These are phyloP conservation scores for Nasonia vitripennis DNA, from an alignment of 1,140 invertebrate genomes.

Conservation along the genomic window DNA sequence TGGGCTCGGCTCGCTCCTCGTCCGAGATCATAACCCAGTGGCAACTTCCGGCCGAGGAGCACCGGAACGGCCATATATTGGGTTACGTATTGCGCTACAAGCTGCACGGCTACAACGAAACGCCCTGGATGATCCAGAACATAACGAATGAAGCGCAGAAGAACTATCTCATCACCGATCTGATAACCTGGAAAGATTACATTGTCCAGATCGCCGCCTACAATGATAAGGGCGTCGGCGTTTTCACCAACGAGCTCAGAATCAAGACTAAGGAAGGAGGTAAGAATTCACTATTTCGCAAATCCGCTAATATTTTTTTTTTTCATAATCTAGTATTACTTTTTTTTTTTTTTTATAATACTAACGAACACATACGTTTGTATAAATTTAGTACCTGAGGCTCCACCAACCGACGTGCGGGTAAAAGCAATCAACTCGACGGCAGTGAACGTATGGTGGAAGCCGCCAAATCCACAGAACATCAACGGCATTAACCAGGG, in stretches of 20 bases:
- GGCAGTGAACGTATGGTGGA: slow-evolving; percentile 88
- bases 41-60: slow-evolving; percentile 94
- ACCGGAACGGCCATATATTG: slow-evolving; percentile 94
- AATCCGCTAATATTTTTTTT: not conserved
- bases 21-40: slow-evolving; percentile 98
- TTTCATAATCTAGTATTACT: not conserved
- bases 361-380: slow-evolving; percentile 41
- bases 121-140: slow-evolving; percentile 91
- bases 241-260: slow-evolving; percentile 92
- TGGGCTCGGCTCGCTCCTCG: slow-evolving; percentile 92
- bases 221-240: slow-evolving; percentile 96
- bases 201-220: slow-evolving; percentile 97
- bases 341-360: not conserved
- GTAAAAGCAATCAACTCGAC: slow-evolving; percentile 93
- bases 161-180: slow-evolving; percentile 93
- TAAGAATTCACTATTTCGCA: slow-evolving; percentile 56
- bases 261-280: slow-evolving; percentile 96
- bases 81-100: slow-evolving; percentile 95
- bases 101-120: slow-evolving; percentile 92
- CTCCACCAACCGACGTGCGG: slow-evolving; percentile 88
- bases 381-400: slow-evolving; percentile 84
- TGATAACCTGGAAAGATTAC: slow-evolving; percentile 99
- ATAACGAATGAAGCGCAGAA: slow-evolving; percentile 95
- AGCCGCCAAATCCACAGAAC: slow-evolving; percentile 95
- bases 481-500: slow-evolving; percentile 99